Conservation (phyloP, 2,113 vertebrate species). For the Sceloporus tristichus region DNA sequence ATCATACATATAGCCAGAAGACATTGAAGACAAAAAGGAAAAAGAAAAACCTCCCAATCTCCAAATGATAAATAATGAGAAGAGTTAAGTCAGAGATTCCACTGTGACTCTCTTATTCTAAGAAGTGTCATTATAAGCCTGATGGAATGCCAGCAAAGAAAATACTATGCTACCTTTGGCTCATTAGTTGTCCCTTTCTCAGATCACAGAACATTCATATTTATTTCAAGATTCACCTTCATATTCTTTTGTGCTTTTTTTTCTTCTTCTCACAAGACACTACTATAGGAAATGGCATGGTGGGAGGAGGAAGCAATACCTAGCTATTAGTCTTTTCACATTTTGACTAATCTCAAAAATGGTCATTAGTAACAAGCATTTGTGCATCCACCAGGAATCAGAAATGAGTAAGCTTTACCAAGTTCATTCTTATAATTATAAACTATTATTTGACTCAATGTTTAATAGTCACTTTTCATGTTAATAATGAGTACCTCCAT, state of each 20-base stretch:
- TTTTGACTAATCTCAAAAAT: conserved; percentile 35
- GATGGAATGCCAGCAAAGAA: conserved; percentile 71
- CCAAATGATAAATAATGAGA: conserved; percentile 76
- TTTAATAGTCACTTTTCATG: conserved; percentile 48
- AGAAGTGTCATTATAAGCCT: conserved; percentile 73
- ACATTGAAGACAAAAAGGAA: conserved; percentile 52
- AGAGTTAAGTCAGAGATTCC: conserved; percentile 68
- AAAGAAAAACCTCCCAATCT: conserved; percentile 64
- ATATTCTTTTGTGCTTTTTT: conserved; percentile 66
- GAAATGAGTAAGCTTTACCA: conserved; percentile 23
- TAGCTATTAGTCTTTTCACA: conserved; percentile 50
- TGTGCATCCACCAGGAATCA: conserved; percentile 25
- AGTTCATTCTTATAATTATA: conserved; percentile 36
- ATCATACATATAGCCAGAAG: conserved; percentile 46
- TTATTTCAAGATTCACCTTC: conserved; percentile 74
- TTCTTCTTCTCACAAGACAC: conserved; percentile 51
- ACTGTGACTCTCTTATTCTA: conserved; percentile 62
- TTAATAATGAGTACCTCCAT: conserved; percentile 46
- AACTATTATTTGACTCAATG: conserved; percentile 54
- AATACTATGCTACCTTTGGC: conserved; percentile 67
- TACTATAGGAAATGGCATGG: conserved; percentile 49
- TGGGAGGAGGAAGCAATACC: neutral
- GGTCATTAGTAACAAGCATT: conserved; percentile 39
- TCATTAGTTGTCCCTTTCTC: conserved; percentile 74
- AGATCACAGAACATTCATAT: conserved; percentile 73